These are phyloP conservation scores for Phyto melanocephala DNA, from an alignment of 2,888 invertebrate species.

Conservation along the genomic window DNA sequence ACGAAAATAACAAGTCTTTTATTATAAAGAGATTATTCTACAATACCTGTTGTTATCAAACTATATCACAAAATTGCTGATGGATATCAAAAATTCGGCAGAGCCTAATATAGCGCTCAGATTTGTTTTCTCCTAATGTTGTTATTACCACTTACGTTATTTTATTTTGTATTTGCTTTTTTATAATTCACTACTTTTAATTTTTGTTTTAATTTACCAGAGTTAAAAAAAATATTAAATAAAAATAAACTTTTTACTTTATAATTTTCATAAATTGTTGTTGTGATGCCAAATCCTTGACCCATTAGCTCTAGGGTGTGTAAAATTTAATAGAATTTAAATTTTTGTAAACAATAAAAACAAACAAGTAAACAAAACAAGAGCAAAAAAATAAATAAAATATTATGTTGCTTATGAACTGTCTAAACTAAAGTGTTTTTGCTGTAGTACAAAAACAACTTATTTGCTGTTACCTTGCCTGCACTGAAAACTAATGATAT, in stretches of 20 bases:
- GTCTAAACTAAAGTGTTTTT: constrained; percentile 10
- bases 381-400: neutral
- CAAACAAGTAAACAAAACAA: neutral
- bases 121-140: neutral
- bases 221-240: constrained; percentile 1
- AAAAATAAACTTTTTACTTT: constrained; percentile 12
- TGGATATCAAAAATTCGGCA: too few relatives aligned
- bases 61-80: too few relatives aligned
- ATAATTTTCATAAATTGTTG: constrained; percentile 31
- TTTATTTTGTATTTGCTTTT: neutral
- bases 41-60: too few relatives aligned
- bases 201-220: constrained; percentile 24
- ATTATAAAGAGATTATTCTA: too few relatives aligned
- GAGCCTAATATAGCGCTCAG: too few relatives aligned
- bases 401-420: neutral
- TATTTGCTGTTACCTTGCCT: neutral
- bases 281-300: constrained; percentile 56
- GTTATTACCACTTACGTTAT: neutral
- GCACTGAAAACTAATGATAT: neutral
- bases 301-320: constrained; percentile 55
- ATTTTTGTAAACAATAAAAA: constrained; percentile 5
- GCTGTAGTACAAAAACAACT: neutral
- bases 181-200: neutral
- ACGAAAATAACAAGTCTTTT: too few relatives aligned
- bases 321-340: constrained; percentile 45